Percentiles rank a stretch among this genome's conserved stretches.
Conservation (phyloP, 2,113 vertebrate genomes). For the Semicossyphus pulcher region DNA sequence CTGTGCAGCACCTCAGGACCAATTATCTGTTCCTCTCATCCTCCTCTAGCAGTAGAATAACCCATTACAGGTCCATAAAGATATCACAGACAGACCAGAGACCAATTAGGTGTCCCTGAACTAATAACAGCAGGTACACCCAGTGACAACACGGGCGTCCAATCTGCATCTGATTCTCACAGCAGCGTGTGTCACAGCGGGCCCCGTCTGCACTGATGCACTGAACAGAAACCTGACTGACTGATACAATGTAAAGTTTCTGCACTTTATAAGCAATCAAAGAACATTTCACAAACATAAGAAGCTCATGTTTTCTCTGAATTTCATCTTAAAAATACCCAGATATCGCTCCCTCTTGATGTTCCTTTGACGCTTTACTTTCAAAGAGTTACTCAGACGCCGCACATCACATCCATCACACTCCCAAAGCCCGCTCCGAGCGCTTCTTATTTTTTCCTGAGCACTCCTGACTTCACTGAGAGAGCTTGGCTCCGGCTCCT, state of each 20-base stretch:
- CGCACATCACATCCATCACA: conserved; percentile 16
- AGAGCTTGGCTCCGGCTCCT: conserved; percentile 33
- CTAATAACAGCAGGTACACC: conserved; percentile 70
- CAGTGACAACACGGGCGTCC: conserved; percentile 54
- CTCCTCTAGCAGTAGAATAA: conserved; percentile 53
- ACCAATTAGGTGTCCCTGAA: conserved; percentile 77
- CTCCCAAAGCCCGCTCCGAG: conserved; percentile 20
- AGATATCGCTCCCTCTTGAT: not conserved
- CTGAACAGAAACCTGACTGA: conserved; percentile 22
- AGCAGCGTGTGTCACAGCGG: conserved; percentile 46
- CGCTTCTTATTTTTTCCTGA: conserved; percentile 19
- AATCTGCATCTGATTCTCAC: conserved; percentile 48
- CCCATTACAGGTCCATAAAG: conserved; percentile 69
- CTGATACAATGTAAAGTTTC: not conserved
- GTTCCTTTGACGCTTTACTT: conserved; percentile 11
- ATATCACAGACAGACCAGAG: conserved; percentile 72
- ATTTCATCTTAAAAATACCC: not conserved
- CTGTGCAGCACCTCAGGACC: conserved; percentile 65
- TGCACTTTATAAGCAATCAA: conserved; percentile 5
- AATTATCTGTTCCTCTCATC: conserved; percentile 70
- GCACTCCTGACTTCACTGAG: conserved; percentile 20
- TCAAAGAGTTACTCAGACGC: conserved; percentile 14
- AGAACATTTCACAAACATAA: not conserved
- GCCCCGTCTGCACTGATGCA: conserved; percentile 20
- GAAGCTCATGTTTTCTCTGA: not conserved